Evolutionary conservation across 2,888 invertebrate genomes (phyloP).

Genomic region (Punctoribates punctum): DNA sequence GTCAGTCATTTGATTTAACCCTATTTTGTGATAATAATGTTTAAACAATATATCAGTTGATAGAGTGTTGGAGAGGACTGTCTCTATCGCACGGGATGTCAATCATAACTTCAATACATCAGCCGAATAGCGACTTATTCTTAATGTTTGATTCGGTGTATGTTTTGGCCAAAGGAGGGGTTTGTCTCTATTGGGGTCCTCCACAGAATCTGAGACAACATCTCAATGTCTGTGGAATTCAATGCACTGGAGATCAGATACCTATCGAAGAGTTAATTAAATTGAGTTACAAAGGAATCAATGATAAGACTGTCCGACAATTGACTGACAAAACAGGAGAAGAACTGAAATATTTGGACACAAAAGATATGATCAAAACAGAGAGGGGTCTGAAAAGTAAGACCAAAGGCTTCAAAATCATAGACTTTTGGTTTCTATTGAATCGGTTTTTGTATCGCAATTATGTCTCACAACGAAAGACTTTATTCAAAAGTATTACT

Average conservation of each 20-base stretch:
- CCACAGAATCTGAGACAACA: not conserved
- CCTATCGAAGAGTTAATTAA: not conserved
- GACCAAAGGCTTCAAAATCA: not conserved
- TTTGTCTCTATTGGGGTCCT: not conserved
- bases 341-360: too few species aligned
- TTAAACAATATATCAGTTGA: not conserved
- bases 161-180: conserved; percentile 32
- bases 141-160: conserved; percentile 21
- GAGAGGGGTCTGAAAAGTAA: not conserved
- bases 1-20: not conserved
- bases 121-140: not conserved
- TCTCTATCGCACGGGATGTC: not conserved
- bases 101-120: conserved; percentile 18
- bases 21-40: not conserved
- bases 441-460: not conserved
- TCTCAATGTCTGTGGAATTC: not conserved
- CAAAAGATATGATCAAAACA: not conserved
- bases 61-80: not conserved
- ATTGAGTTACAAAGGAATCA: not conserved
- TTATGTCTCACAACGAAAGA: not conserved
- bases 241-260: not conserved
- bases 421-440: not conserved
- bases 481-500: not conserved
- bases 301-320: not conserved
- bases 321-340: too few species aligned